A percentile compares a stretch with the other conserved stretches of the same genome.
Evolutionary conservation across 1,140 invertebrate genomes (phyloP).

Genomic region (Chlorops oryzae): DNA sequence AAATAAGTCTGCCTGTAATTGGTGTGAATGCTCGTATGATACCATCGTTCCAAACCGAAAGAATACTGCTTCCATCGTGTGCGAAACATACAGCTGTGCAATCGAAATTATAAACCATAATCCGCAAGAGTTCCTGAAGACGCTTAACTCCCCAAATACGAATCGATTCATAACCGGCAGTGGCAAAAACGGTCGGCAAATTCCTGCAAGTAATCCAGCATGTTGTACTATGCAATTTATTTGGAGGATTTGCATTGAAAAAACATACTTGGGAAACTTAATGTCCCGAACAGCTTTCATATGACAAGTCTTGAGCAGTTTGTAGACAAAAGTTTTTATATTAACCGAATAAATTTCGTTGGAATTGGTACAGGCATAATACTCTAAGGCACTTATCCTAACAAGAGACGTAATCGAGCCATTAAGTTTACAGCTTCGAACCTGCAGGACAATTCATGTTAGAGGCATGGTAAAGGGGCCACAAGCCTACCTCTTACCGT

Average conservation of each 20-base stretch:
- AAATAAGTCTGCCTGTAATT: slow-evolving; percentile 70
- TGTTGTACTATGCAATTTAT: background rate
- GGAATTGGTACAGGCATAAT: slow-evolving; percentile 65
- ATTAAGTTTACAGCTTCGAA: slow-evolving; percentile 48
- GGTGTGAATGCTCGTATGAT: slow-evolving; percentile 79
- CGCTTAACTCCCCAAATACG: slow-evolving; percentile 74
- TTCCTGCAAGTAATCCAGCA: slow-evolving; percentile 50
- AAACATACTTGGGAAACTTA: slow-evolving; percentile 71
- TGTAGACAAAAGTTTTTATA: slow-evolving; percentile 60
- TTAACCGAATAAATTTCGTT: slow-evolving; percentile 80
- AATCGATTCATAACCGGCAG: slow-evolving; percentile 74
- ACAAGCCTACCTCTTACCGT: too few species aligned
- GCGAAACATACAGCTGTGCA: slow-evolving; percentile 73
- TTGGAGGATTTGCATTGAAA: background rate
- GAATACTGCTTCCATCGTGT: slow-evolving; percentile 69
- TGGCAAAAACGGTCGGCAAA: slow-evolving; percentile 78
- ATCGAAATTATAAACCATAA: slow-evolving; percentile 77
- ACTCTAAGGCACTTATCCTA: slow-evolving; percentile 52
- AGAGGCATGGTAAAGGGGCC: background rate
- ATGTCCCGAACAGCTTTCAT: slow-evolving; percentile 72
- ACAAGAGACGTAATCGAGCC: slow-evolving; percentile 61
- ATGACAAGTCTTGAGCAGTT: slow-evolving; percentile 75
- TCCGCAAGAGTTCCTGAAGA: slow-evolving; percentile 73
- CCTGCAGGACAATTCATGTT: too few species aligned
- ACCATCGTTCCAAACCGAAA: slow-evolving; percentile 84